Evolutionary conservation across 1,140 invertebrate species (phyloP).

Genomic region (Eufriesea mexicana): DNA sequence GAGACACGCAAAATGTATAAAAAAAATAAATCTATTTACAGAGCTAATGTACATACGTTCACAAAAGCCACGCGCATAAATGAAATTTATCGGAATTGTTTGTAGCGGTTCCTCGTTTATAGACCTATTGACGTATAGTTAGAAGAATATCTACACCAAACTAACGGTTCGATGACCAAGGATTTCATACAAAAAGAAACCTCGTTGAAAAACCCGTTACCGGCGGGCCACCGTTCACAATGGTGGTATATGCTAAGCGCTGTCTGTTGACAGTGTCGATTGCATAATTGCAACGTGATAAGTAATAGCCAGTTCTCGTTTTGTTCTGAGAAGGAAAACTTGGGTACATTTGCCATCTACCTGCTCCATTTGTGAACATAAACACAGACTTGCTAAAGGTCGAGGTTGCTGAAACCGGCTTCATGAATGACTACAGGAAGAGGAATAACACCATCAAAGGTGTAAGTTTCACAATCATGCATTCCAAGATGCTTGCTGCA

Average conservation of each 20-base stretch:
- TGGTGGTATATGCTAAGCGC: conserved; percentile 40
- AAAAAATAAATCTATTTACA: no score
- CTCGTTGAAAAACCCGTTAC: conserved; percentile 74
- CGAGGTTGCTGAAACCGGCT: conserved; percentile 51
- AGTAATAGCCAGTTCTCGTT: conserved; percentile 24
- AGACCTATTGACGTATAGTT: conserved; percentile 18
- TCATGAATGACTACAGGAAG: conserved; percentile 50
- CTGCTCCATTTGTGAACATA: conserved; percentile 31
- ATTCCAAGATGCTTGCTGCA: conserved; percentile 4
- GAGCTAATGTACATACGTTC: no score
- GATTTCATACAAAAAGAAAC: conserved; percentile 75
- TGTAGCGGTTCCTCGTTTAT: conserved; percentile 16
- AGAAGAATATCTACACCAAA: conserved; percentile 28
- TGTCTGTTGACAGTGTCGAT: conserved; percentile 41
- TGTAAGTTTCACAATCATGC: conserved; percentile 42
- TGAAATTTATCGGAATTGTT: conserved; percentile 16
- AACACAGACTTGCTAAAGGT: conserved; percentile 36
- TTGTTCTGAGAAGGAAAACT: conserved; percentile 10
- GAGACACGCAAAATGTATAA: neutral
- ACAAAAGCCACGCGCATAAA: neutral
- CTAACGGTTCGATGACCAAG: conserved; percentile 75
- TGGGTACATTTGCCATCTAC: neutral
- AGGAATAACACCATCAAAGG: conserved; percentile 17
- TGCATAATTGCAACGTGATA: conserved; percentile 58
- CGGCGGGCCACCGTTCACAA: conserved; percentile 68